Conservation (phyloP, 1,140 invertebrate species). For the Galleria mellonella region DNA sequence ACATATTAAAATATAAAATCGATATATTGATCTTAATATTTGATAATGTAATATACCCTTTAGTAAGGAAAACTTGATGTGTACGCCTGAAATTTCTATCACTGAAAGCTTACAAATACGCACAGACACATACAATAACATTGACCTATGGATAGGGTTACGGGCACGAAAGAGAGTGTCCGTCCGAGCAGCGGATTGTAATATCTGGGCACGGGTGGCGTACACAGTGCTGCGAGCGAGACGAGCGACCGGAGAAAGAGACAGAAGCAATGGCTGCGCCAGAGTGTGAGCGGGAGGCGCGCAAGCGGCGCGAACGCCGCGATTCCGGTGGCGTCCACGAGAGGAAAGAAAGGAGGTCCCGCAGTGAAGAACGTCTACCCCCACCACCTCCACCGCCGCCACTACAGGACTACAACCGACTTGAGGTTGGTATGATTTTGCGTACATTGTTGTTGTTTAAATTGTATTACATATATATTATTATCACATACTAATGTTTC, state of each 20-base stretch:
- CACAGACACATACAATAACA: slow-evolving; percentile 39
- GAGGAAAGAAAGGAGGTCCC: slow-evolving; percentile 84
- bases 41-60: too few relatives aligned
- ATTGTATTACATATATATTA: too few relatives aligned
- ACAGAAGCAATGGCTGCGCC: slow-evolving; percentile 61
- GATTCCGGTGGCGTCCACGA: slow-evolving; percentile 80
- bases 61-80: neutral
- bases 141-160: slow-evolving; percentile 48
- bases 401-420: slow-evolving; percentile 55
- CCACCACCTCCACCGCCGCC: slow-evolving; percentile 53
- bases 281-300: slow-evolving; percentile 65
- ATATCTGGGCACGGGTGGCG: slow-evolving; percentile 59
- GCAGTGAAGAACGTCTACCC: slow-evolving; percentile 77
- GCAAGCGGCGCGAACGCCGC: slow-evolving; percentile 86
- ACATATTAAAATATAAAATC: too few relatives aligned
- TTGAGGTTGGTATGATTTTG: slow-evolving; percentile 38
- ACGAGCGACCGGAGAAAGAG: slow-evolving; percentile 30
- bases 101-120: slow-evolving; percentile 11
- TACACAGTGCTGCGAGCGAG: slow-evolving; percentile 62
- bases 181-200: slow-evolving; percentile 60
- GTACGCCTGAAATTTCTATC: neutral
- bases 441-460: neutral
- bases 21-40: too few relatives aligned
- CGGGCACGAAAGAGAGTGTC: slow-evolving; percentile 60
- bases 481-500: too few relatives aligned